phyloP scores from a whole-genome alignment of 2,888 invertebrate species.

The Lasioglossum morio region DNA sequence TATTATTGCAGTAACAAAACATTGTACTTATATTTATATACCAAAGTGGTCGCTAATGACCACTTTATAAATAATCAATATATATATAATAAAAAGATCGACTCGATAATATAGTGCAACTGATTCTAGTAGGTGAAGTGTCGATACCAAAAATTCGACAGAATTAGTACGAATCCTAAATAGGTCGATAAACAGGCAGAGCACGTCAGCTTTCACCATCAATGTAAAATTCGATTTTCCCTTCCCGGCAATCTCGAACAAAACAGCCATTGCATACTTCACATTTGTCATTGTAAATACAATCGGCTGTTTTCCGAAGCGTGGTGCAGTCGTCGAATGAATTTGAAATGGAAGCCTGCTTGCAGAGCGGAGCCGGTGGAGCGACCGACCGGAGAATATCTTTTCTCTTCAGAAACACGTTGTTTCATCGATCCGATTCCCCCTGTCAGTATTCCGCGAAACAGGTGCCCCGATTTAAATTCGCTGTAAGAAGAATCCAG shows the following conservation, averaged over 20 bases:
- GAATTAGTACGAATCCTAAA: not conserved
- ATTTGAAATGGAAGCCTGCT: constrained; percentile 3
- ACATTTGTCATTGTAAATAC: constrained; percentile 17
- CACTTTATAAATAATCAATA: too few species aligned
- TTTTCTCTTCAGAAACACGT: not conserved
- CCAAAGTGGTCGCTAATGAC: too few species aligned
- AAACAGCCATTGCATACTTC: not conserved
- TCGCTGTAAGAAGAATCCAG: constrained; percentile 16
- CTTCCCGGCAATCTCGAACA: not conserved
- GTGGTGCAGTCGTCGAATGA: not conserved
- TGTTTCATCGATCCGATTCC: constrained; percentile 24
- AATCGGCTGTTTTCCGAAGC: constrained; percentile 2
- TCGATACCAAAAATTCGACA: not conserved
- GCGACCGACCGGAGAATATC: constrained; percentile 1
- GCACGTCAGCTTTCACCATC: not conserved
- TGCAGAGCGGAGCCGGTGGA: not conserved
- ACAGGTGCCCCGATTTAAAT: constrained; percentile 24
- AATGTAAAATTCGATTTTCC: not conserved
- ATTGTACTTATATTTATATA: too few species aligned
- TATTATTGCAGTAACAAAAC: too few species aligned
- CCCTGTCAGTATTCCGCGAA: not conserved
- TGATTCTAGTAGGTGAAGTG: not conserved
- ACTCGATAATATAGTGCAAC: too few species aligned
- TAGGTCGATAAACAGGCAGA: not conserved
- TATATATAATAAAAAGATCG: too few species aligned